These are phyloP conservation scores for Perizoma affinitatum DNA, from an alignment of 2,888 invertebrate genomes.

Conservation along the genomic window DNA sequence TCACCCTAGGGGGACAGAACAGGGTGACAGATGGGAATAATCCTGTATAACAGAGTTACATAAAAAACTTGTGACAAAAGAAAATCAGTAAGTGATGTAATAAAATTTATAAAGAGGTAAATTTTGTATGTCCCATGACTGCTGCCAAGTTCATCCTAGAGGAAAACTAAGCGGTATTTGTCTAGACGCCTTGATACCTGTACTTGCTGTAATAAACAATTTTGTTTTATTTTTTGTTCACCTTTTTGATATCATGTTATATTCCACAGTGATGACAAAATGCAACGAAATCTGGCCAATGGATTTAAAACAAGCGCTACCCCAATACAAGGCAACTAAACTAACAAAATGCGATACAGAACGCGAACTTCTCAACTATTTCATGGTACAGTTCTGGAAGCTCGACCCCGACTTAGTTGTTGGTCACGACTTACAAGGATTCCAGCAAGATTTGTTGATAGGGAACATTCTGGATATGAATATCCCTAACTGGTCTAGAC, in stretches of 20 bases:
- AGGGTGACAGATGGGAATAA: too few species aligned
- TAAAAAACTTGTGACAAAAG: too few species aligned
- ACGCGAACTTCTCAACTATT: slow-evolving; percentile 92
- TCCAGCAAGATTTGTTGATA: slow-evolving; percentile 95
- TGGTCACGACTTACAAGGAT: slow-evolving; percentile 96
- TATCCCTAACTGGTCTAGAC: slow-evolving; percentile 94
- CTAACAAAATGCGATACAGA: slow-evolving; percentile 93
- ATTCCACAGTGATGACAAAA: slow-evolving; percentile 89
- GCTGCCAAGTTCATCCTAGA: too few species aligned
- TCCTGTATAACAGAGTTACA: too few species aligned
- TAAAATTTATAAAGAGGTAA: too few species aligned
- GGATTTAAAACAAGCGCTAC: slow-evolving; percentile 89
- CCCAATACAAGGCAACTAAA: slow-evolving; percentile 88
- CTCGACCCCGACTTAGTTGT: slow-evolving; percentile 97
- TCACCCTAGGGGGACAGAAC: too few species aligned
- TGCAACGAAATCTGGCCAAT: slow-evolving; percentile 93
- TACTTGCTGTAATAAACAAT: too few species aligned
- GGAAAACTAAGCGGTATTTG: too few species aligned
- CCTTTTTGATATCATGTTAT: background rate
- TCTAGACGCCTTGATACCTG: too few species aligned
- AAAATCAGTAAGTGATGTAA: too few species aligned
- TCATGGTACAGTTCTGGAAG: slow-evolving; percentile 93
- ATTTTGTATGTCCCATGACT: too few species aligned
- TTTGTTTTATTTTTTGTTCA: too few species aligned
- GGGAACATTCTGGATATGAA: slow-evolving; percentile 90